Base-by-base conservation (phyloP, 2,113 vertebrate species). In the Passer montanus region DNA sequence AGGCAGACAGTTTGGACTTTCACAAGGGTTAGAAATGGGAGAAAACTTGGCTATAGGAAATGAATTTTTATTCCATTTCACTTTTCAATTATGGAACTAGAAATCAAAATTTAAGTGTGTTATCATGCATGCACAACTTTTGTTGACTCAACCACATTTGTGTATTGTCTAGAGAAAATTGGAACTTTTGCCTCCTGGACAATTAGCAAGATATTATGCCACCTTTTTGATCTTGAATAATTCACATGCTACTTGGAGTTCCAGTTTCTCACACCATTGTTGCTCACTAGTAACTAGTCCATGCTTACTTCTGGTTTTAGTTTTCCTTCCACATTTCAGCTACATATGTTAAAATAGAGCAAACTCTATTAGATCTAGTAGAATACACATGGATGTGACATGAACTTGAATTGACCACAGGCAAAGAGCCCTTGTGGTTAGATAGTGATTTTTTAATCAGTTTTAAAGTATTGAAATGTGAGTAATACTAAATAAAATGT, bases 111-210 rank as follows among this genome's bases (percentile, higher is more conserved):
- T 87, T 91, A 39, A 39, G 10, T 39, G 15, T 78, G 23, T 76
- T 64, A 72, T 60, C 35, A 52, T 85, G n/a, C 9, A 30, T 60
- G 23, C 33, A 15, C 64, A 69, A 78, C 66, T 93, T 83, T 18
- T 79, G 35, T 86, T 76, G 37, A 67, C 52, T 91, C 50, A 80
- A 90, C 26, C 17, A 68, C 79, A 89, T 94, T 49, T 84, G 56
- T 91, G 33, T 94, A 41, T 91, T 93, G 30, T 89, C 80, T 49
- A 64, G 78, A 74, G 66, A 67, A 97, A 95, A 95, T 33, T 77
- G 47, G 31, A 94, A 90, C 24, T 74, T 82, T 7, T 39, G 44
- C 47, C 69, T 96, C 8, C 33, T 56, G 50, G 74, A 46, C 66
- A 90, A 47, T 87, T 94, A 94, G 28, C 27, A 89, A 55, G 58